Evolutionary conservation across 1,140 invertebrate genomes (phyloP).

Genomic region (Heliconius himera): DNA sequence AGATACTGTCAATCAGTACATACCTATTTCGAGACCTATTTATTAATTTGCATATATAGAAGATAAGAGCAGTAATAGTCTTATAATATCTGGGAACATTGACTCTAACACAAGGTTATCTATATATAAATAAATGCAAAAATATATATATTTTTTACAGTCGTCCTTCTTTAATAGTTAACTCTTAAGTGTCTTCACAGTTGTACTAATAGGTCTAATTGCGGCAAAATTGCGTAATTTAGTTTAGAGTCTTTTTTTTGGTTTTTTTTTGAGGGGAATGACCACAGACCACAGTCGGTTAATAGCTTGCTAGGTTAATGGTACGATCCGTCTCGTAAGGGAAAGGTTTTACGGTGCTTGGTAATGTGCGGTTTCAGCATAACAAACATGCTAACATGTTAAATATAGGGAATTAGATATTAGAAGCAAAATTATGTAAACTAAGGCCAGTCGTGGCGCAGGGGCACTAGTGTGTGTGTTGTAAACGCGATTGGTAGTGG

Average conservation of each 20-base stretch:
- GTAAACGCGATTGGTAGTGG: too few relatives aligned
- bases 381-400: constrained; percentile 19
- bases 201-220: constrained; percentile 21
- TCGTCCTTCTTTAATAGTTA: not conserved
- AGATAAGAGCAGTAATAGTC: not conserved
- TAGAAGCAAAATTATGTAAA: not conserved
- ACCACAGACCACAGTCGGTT: constrained; percentile 37
- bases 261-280: constrained; percentile 14
- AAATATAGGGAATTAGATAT: not conserved
- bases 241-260: not conserved
- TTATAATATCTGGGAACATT: not conserved
- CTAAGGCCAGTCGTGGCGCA: not conserved
- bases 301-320: constrained; percentile 42
- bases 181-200: not conserved
- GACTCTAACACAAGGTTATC: not conserved
- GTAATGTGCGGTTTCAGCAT: constrained; percentile 42
- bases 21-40: not conserved
- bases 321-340: constrained; percentile 38
- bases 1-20: too few relatives aligned
- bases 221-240: constrained; percentile 26
- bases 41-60: not conserved
- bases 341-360: constrained; percentile 34
- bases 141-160: not conserved
- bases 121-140: not conserved
- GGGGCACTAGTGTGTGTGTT: too few relatives aligned